Base-by-base conservation (phyloP, 1,140 invertebrate genomes). In the Eurosta solidaginis region DNA sequence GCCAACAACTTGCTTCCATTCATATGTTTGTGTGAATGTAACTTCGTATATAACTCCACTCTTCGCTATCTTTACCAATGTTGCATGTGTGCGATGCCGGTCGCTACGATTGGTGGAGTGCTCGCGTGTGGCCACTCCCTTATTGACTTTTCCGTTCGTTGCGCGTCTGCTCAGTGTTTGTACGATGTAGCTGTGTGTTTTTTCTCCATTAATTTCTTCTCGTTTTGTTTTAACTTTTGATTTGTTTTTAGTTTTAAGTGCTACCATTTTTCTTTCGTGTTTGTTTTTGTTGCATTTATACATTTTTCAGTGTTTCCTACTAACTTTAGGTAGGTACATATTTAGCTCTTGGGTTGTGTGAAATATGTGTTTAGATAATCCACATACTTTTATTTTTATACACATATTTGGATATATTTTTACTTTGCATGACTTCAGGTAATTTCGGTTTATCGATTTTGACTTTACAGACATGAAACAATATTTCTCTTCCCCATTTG, bases 141-240 rank as follows among this genome's bases (percentile, higher is more conserved):
- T 75, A 50, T 75, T 75, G 74, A 75, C 74, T 75, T 75, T 50
- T 75, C 74, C 42, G 42, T 75, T 50, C 27, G 25, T 36, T 75
- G 42, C 45, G 9, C 47, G 42, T 50, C 74, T 75, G 42, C 47
- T 75, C 44, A 36, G 47, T 44, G 33, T 75, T 47, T 47, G 9
- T 47, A 10, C 45, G 40, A 54, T 59, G 1, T 9, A 9, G 9
- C 45, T 9, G 45, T 47, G 9, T 9, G 9, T 47, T 75, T 75
- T 75, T 75, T 50, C 25, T 47, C 22, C 74, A 50, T 36, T 49
- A 20, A 47, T 50, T 75, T 50, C 47, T 3, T 50, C 45, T 47
- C 74, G 74, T 42, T 49, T 50, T 75, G 14, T 75, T 68, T 50
- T 74, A 74, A 1, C 20, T 17, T 25, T 22, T 40, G 33, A 27